Conservation (phyloP, 2,888 invertebrate genomes). For the Eristalinus aeneus region DNA sequence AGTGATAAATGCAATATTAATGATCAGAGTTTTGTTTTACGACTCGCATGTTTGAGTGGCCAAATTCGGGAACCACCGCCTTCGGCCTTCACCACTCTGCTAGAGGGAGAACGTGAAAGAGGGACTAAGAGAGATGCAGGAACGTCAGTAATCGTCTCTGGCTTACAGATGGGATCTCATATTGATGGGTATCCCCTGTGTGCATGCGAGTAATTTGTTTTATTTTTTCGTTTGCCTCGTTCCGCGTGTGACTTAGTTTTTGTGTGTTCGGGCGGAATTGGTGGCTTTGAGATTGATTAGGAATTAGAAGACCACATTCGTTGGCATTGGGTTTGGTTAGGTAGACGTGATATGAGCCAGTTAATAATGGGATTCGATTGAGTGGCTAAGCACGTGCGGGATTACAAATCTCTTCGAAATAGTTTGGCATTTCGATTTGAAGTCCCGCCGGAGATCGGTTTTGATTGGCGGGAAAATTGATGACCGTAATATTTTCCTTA, state of each 20-base stretch:
- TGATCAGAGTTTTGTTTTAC: conserved; percentile 51
- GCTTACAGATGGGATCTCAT: not conserved
- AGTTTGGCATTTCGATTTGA: not conserved
- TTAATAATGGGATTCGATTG: not conserved
- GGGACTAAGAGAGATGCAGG: conserved; percentile 23
- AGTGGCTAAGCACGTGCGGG: not conserved
- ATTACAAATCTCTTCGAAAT: not conserved
- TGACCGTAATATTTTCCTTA: not conserved
- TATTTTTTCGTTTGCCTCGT: not conserved
- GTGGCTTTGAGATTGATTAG: conserved; percentile 16
- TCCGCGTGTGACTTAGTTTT: not conserved
- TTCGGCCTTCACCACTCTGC: not conserved
- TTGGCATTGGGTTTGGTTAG: not conserved
- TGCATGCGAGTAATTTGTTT: not conserved
- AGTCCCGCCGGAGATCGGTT: not conserved
- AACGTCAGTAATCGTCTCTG: conserved; percentile 53
- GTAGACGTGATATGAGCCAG: not conserved
- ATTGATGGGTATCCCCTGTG: conserved; percentile 35
- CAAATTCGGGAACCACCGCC: not conserved
- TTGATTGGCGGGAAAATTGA: not conserved
- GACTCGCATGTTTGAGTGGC: not conserved
- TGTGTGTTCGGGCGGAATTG: not conserved
- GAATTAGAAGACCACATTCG: not conserved
- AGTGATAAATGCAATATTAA: conserved; percentile 57
- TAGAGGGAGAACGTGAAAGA: conserved; percentile 1